Evolutionary conservation across 2,797 vertebrate genomes (phyloP), one percentile per base, ranked within the genome.

Genomic region (Babyrousa celebensis): DNA sequence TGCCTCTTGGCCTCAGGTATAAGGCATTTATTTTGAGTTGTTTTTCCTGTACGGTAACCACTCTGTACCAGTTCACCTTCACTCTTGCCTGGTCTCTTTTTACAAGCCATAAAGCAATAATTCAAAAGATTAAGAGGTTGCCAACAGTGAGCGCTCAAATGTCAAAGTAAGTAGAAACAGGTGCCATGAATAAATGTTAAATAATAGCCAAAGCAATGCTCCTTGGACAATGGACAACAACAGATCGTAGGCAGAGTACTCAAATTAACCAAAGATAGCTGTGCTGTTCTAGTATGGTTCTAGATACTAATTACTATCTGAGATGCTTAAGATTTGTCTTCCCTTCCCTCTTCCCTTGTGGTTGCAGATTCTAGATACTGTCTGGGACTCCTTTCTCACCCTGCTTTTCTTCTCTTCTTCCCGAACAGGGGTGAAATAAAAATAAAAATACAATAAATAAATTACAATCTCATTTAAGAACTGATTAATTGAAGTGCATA

Each of bases 141-240:
- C 60, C 91, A 96, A 89, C 17, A 89, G 29, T 82, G 29, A 96
- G 9, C 72, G 65, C 16, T 79, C 62, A 94, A 79, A 95, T 40
- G 32, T 74, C 89, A 92, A 95, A 86, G 14, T 68, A 95, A 88
- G 62, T 23, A 94, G 72, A 95, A 95, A 90, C 29, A 93, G 58
- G 56, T 65, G 12, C 23, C 52, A 93, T 72, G 89, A 94, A 85
- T 65, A 96, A 95, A 91, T 79, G 52, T 82, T 91, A 91, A 96
- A 63, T 77, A 94, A 89, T 18, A 85, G 67, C 29, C 29, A 85
- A 95, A 95, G 25, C n/a, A 56, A 80, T 25, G 25, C 71, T 54
- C 18, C 48, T 43, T 65, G 32, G 67, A 65, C 29, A 82, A 71
- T 60, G 32, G 43, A 25, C 68, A 94, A 25, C 68, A 94, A 80